Percentiles rank a stretch among this genome's conserved stretches.
phyloP scores from a whole-genome alignment of 2,113 vertebrate species.

The Zosterops hypoxanthus region DNA sequence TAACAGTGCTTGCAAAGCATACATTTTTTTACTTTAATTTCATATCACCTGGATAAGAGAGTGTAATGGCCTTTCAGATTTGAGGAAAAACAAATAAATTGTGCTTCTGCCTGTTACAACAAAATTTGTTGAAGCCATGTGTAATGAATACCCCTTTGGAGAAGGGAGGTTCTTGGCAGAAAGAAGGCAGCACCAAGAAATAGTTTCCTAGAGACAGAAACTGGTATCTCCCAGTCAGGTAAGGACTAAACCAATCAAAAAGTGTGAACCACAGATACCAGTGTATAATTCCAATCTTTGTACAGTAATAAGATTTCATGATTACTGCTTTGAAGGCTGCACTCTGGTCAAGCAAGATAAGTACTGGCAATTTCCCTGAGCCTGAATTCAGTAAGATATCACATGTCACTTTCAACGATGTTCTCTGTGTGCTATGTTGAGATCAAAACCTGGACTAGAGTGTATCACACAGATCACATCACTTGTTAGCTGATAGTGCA shows the following conservation, averaged over 20 bases:
- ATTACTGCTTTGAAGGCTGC: slow-evolving; percentile 64
- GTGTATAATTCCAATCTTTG: slow-evolving; percentile 68
- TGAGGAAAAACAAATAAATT: slow-evolving; percentile 10
- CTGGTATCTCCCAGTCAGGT: slow-evolving; percentile 4
- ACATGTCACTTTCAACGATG: slow-evolving; percentile 52
- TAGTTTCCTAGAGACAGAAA: neutral
- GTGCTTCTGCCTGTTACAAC: neutral
- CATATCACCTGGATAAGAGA: neutral
- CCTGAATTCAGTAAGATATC: slow-evolving; percentile 56
- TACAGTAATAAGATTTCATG: slow-evolving; percentile 67
- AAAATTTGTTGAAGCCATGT: neutral
- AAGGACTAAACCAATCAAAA: slow-evolving; percentile 54
- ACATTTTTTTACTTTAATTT: neutral
- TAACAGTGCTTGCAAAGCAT: neutral
- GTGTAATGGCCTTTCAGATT: neutral
- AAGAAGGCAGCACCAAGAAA: neutral
- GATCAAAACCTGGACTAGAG: slow-evolving; percentile 63
- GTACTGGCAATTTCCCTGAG: slow-evolving; percentile 62
- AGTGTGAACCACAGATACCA: slow-evolving; percentile 34
- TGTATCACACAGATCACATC: slow-evolving; percentile 61
- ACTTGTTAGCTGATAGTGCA: slow-evolving; percentile 1
- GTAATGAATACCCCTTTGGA: neutral
- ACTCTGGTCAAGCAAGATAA: slow-evolving; percentile 70
- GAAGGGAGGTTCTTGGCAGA: neutral
- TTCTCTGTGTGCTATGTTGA: slow-evolving; percentile 36